Evolutionary conservation across 2,888 invertebrate species (phyloP).

Genomic region (Parelbella ahira): DNA sequence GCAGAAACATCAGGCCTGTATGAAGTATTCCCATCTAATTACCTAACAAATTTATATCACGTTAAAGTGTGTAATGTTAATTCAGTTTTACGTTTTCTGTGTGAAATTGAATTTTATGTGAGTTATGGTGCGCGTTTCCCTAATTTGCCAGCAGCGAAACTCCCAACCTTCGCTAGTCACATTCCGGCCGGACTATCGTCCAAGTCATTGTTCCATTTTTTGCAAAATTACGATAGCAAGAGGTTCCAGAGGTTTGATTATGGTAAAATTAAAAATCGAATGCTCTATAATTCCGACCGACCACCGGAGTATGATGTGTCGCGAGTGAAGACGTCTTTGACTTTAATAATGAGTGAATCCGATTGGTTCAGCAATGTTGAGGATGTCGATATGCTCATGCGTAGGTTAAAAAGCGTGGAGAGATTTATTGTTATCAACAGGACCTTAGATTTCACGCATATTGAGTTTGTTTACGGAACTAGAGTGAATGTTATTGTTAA

Average conservation of each 20-base stretch:
- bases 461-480: slow-evolving; percentile 63
- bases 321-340: slow-evolving; percentile 47
- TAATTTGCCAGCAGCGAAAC: slow-evolving; percentile 46
- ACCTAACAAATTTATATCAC: slow-evolving; percentile 43
- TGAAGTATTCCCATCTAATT: slow-evolving; percentile 50
- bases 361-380: slow-evolving; percentile 58
- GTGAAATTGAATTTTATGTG: slow-evolving; percentile 51
- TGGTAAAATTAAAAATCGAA: slow-evolving; percentile 43
- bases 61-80: slow-evolving; percentile 46
- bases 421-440: slow-evolving; percentile 45
- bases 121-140: slow-evolving; percentile 53
- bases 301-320: slow-evolving; percentile 59
- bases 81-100: slow-evolving; percentile 45
- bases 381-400: slow-evolving; percentile 45
- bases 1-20: slow-evolving; percentile 47
- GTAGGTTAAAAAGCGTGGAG: slow-evolving; percentile 46
- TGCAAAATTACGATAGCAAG: slow-evolving; percentile 54
- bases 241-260: slow-evolving; percentile 60
- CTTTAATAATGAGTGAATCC: slow-evolving; percentile 52
- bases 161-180: slow-evolving; percentile 59
- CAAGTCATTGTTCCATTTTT: slow-evolving; percentile 56
- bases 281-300: slow-evolving; percentile 40
- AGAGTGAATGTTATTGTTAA: slow-evolving; percentile 53
- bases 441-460: slow-evolving; percentile 57
- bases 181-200: slow-evolving; percentile 59